These are phyloP conservation scores for Oncopodura yosiiana DNA, from an alignment of 1,140 invertebrate genomes.

Conservation along the genomic window DNA sequence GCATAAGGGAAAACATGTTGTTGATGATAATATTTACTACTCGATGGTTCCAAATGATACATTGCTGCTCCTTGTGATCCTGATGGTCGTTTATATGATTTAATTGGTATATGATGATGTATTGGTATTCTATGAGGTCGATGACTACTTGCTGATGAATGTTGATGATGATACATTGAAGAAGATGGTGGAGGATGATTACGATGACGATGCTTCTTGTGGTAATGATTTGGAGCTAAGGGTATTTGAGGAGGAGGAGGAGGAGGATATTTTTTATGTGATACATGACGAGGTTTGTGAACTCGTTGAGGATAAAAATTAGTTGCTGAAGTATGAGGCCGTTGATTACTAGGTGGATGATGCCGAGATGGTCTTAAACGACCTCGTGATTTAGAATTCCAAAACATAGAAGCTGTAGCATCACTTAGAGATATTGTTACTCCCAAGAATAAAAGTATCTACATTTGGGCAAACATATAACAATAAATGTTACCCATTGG, in stretches of 20 bases:
- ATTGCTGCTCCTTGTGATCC: not conserved
- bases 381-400: conserved; percentile 5
- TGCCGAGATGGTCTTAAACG: conserved; percentile 5
- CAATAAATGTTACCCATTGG: not conserved
- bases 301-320: no score
- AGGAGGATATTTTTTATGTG: no score
- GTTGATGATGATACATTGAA: not conserved
- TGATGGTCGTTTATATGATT: conserved; percentile 2
- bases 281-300: no score
- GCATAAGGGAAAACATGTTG: not conserved
- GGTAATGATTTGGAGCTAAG: no score
- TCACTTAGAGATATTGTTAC: conserved; percentile 6
- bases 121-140: conserved; percentile 1
- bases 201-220: conserved; percentile 2
- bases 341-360: no score
- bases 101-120: conserved; percentile 7
- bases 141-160: conserved; percentile 3
- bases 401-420: conserved; percentile 3
- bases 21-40: not conserved
- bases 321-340: no score
- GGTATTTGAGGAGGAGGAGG: no score
- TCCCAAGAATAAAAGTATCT: not conserved
- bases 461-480: no score
- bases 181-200: conserved; percentile 4
- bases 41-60: not conserved